Conservation (phyloP, 2,113 vertebrate genomes). For the Notarius lentiginosus region DNA sequence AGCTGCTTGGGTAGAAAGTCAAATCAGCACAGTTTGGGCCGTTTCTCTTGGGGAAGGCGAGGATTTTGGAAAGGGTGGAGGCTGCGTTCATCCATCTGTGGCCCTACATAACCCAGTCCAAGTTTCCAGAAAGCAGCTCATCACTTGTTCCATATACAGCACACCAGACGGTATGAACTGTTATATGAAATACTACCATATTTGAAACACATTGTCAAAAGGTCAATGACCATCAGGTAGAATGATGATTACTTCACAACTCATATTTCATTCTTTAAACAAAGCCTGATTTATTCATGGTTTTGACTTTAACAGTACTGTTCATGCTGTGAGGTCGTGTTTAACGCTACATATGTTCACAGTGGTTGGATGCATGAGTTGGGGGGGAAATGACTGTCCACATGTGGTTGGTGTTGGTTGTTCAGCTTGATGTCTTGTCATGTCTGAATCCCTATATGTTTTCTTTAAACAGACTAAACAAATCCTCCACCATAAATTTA, state of each 20-base stretch:
- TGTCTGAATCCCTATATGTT: conserved; percentile 17
- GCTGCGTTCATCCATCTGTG: conserved; percentile 57
- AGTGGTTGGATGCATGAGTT: conserved; percentile 20
- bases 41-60: conserved; percentile 44
- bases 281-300: background rate
- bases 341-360: conserved; percentile 23
- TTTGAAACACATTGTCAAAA: conserved; percentile 15
- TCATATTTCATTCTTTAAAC: background rate
- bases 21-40: conserved; percentile 67
- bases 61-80: conserved; percentile 28
- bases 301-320: background rate
- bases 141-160: background rate
- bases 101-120: conserved; percentile 58
- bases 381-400: background rate
- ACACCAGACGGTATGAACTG: background rate
- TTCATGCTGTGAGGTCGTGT: background rate
- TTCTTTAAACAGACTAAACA: conserved; percentile 36
- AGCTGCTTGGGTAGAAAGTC: conserved; percentile 60
- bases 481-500: background rate
- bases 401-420: conserved; percentile 18
- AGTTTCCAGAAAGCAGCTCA: conserved; percentile 35
- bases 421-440: background rate
- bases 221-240: conserved; percentile 14
- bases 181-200: background rate
- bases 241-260: conserved; percentile 15